Base-by-base conservation (phyloP, 1,140 invertebrate genomes). In the Caerostris extrusa region DNA sequence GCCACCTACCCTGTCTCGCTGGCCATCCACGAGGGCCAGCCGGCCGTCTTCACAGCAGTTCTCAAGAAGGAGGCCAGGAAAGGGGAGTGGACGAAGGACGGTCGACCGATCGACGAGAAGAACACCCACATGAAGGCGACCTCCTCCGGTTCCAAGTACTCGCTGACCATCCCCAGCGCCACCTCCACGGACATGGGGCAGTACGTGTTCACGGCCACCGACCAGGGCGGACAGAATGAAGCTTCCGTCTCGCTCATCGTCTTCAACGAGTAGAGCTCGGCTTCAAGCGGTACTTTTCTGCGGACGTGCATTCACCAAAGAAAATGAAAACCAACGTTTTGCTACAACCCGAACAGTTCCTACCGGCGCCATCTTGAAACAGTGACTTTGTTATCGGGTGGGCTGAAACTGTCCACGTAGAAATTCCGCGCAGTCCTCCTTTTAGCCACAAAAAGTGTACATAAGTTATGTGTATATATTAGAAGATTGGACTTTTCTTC, bases 61-160 rank as follows among this genome's bases (percentile, higher is more conserved):
- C 97, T 98, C 96, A 98, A 98, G 95, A 97, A 96, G 95, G 96
- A 97, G 93, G 97, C 97, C 88, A 96, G 97, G 88, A 97, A 97
- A 96, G 97, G 97, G 64, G 97, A 97, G 94, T 99, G 99, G 99
- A 96, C 98, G 95, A 99, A 99, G 96, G 98, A 99, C 96, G 98
- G 98, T 95, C 98, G 98, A 95, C 97, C 97, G 69, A 97, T 98
- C 89, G 97, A 98, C 95, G 97, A 98, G 95, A 97, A 97, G 69
- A 97, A 97, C 77, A 96, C 97, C 61, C 67, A 93, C 56, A 97
- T 98, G 95, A 98, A 98, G 95, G 97, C 97, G 95, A 98, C 98
- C 96, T 97, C 97, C 69, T 97, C 97, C 96, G 97, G 97, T 87
- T 98, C 97, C 95, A 97, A 97, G 93, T 97, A 98, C 95, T 97